Evolutionary conservation across 2,888 invertebrate genomes (phyloP).

Genomic region (Siphlonurus alternatus): DNA sequence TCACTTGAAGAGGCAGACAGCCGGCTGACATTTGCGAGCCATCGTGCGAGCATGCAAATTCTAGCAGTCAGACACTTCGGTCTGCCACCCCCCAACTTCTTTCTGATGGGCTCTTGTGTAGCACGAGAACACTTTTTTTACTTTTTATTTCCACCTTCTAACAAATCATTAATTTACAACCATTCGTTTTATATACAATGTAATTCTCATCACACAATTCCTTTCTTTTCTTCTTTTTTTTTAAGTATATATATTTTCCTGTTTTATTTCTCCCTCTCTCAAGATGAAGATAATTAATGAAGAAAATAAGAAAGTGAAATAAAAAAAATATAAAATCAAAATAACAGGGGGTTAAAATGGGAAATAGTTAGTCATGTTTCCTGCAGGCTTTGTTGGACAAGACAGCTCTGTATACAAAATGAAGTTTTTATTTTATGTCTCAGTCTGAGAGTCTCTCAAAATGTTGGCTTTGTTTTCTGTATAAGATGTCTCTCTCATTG

Average conservation of each 20-base stretch:
- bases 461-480: too few species aligned
- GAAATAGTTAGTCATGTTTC: not conserved
- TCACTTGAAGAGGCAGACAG: too few species aligned
- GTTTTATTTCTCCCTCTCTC: not conserved
- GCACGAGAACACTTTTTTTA: not conserved
- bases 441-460: too few species aligned
- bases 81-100: too few species aligned
- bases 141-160: not conserved
- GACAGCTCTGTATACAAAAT: too few species aligned
- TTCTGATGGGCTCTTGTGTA: not conserved
- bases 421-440: too few species aligned
- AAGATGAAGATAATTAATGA: not conserved
- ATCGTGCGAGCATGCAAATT: too few species aligned
- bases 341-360: not conserved
- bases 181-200: not conserved
- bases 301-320: not conserved
- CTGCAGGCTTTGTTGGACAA: not conserved
- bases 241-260: not conserved
- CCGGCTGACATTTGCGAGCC: too few species aligned
- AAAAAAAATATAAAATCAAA: not conserved
- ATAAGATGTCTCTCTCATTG: too few species aligned
- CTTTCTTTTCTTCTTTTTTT: not conserved
- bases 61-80: too few species aligned
- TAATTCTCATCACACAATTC: constrained; percentile 2
- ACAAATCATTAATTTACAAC: not conserved